Percentiles rank a stretch among this genome's conserved stretches.
phyloP scores from a whole-genome alignment of 2,888 invertebrate species.

The Glomeris marginata region DNA sequence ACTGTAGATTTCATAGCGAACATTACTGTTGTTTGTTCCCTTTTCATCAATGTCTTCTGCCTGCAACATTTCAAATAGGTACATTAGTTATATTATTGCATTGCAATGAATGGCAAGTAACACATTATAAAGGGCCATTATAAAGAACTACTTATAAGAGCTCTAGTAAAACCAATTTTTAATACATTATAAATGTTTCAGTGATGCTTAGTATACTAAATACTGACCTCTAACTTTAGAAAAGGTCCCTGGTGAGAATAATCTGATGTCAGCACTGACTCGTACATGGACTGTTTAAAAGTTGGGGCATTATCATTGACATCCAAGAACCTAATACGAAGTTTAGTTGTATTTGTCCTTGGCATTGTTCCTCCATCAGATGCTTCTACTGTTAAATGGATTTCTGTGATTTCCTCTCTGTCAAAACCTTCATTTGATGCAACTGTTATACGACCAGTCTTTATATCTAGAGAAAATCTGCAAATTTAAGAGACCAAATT shows the following conservation, averaged over 20 bases:
- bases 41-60: constrained; percentile 71
- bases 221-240: constrained; percentile 48
- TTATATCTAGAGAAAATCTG: constrained; percentile 51
- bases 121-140: no score
- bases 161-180: no score
- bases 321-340: constrained; percentile 40
- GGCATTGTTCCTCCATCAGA: constrained; percentile 47
- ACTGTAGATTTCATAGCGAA: constrained; percentile 65
- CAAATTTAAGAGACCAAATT: background rate
- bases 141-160: no score
- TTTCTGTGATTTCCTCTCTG: constrained; percentile 46
- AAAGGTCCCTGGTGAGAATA: constrained; percentile 57
- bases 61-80: constrained; percentile 22
- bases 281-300: constrained; percentile 63
- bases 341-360: constrained; percentile 20
- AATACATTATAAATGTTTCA: no score
- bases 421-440: constrained; percentile 63
- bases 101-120: constrained; percentile 16
- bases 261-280: constrained; percentile 60
- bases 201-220: no score
- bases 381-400: constrained; percentile 69
- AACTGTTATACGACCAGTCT: constrained; percentile 64
- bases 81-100: no score
- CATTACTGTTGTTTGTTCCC: constrained; percentile 60
- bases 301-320: constrained; percentile 75